Evolutionary conservation across 2,888 invertebrate species (phyloP).

Genomic region (Macrosiphum euphorbiae): DNA sequence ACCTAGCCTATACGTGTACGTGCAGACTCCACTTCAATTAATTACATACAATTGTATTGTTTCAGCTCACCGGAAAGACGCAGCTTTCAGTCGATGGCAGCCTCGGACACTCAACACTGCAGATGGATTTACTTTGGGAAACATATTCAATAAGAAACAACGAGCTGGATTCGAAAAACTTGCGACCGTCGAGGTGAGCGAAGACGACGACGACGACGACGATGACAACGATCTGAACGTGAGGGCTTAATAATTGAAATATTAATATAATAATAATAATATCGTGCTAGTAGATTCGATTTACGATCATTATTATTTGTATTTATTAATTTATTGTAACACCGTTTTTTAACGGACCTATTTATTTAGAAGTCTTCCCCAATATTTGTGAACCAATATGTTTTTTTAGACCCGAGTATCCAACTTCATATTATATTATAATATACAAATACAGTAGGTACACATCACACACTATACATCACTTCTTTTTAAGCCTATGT

Average conservation of each 20-base stretch:
- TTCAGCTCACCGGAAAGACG: slow-evolving; percentile 46
- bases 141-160: slow-evolving; percentile 59
- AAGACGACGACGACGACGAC: slow-evolving; percentile 46
- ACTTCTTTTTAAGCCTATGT: background rate
- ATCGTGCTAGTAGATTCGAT: slow-evolving; percentile 17
- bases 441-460: background rate
- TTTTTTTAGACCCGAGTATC: background rate
- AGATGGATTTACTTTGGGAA: slow-evolving; percentile 57
- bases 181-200: slow-evolving; percentile 55
- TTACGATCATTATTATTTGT: background rate
- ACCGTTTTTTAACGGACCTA: background rate
- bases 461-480: background rate
- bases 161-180: slow-evolving; percentile 61
- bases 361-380: background rate
- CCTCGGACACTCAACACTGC: slow-evolving; percentile 21
- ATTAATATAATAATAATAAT: background rate
- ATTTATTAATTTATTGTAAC: background rate
- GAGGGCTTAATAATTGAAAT: slow-evolving; percentile 24
- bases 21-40: background rate
- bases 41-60: background rate
- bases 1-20: background rate
- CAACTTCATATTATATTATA: background rate
- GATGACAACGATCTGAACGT: slow-evolving; percentile 37
- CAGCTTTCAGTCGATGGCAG: slow-evolving; percentile 41
- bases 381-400: background rate